phyloP scores from a whole-genome alignment of 2,888 invertebrate genomes.

The Cosmorhoe ocellata region DNA sequence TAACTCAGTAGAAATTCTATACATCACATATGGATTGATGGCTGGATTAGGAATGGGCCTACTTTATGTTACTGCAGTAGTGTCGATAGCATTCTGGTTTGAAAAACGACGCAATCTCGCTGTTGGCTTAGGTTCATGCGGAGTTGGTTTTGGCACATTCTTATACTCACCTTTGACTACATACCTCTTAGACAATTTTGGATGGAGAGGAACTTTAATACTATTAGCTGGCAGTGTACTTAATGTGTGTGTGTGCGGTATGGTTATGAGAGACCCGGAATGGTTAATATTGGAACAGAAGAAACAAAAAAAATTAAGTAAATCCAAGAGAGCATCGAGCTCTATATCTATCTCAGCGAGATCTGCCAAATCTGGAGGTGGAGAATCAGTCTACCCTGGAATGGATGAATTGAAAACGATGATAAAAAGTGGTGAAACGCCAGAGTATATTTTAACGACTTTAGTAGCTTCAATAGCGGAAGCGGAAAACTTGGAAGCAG shows the following conservation, averaged over 20 bases:
- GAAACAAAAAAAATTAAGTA: conserved; percentile 76
- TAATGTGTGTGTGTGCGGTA: conserved; percentile 93
- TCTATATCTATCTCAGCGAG: conserved; percentile 78
- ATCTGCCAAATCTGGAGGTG: conserved; percentile 76
- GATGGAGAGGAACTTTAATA: conserved; percentile 91
- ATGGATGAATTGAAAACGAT: conserved; percentile 86
- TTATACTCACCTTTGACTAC: conserved; percentile 92
- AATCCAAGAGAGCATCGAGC: conserved; percentile 79
- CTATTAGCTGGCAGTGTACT: conserved; percentile 92
- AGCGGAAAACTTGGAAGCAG: conserved; percentile 72
- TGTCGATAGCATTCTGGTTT: conserved; percentile 96
- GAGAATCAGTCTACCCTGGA: conserved; percentile 83
- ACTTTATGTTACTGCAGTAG: conserved; percentile 94
- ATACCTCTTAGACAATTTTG: conserved; percentile 87
- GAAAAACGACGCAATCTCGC: conserved; percentile 93
- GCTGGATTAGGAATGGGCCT: conserved; percentile 92
- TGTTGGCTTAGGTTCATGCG: conserved; percentile 93
- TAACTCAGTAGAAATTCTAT: conserved; percentile 88
- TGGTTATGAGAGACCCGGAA: conserved; percentile 93
- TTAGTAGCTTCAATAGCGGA: conserved; percentile 83
- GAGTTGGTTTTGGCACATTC: conserved; percentile 94
- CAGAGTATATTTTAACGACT: conserved; percentile 85
- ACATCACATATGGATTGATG: conserved; percentile 91
- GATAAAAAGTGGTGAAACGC: conserved; percentile 87
- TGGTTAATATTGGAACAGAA: conserved; percentile 88